Evolutionary conservation across 2,113 vertebrate species (phyloP).

Genomic region (Mungos mungo): DNA sequence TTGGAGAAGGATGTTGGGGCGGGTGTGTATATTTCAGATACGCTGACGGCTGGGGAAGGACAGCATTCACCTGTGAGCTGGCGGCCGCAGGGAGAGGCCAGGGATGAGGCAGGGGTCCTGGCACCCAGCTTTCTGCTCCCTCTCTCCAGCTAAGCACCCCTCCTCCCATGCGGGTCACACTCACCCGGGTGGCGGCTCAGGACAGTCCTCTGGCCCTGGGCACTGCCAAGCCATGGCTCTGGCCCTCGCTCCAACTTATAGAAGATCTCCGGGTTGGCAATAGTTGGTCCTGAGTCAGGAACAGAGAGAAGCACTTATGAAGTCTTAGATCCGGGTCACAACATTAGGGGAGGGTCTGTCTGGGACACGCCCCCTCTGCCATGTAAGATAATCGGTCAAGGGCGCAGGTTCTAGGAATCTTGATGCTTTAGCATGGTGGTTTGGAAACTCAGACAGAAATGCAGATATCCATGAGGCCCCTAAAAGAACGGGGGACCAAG

Average conservation of each 20-base stretch:
- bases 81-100: not conserved
- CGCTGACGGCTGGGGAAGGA: not conserved
- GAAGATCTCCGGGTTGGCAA: conserved; percentile 3
- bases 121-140: not conserved
- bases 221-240: conserved; percentile 28
- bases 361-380: not conserved
- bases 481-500: not conserved
- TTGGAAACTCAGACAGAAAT: not conserved
- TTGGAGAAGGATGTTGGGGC: accelerated
- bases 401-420: not conserved
- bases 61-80: accelerated
- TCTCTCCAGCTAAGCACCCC: not conserved
- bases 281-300: not conserved
- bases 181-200: not conserved
- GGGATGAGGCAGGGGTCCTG: not conserved
- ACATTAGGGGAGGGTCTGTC: not conserved
- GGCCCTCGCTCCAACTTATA: conserved; percentile 7
- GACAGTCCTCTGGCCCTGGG: not conserved
- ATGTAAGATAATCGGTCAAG: not conserved
- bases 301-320: not conserved
- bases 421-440: not conserved
- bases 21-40: not conserved
- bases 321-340: not conserved
- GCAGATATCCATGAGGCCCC: not conserved
- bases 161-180: not conserved